phyloP scores from a whole-genome alignment of 2,888 invertebrate species.

The Nebria brevicollis region DNA sequence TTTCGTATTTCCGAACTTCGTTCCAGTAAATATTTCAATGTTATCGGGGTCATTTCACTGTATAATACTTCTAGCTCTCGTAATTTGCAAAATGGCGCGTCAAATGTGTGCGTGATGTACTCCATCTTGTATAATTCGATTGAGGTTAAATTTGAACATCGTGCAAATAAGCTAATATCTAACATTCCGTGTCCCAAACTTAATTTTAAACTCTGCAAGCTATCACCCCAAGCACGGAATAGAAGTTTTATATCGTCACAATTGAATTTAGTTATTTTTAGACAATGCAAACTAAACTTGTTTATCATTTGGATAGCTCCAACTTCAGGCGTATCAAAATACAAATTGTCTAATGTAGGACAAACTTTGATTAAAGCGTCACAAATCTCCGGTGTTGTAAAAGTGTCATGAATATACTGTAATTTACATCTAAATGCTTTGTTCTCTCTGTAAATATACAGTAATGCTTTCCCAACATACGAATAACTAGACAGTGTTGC shows the following conservation, averaged over 20 bases:
- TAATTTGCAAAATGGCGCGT: conserved; percentile 69
- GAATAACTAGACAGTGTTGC: conserved; percentile 74
- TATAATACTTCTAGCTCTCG: conserved; percentile 75
- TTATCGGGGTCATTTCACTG: conserved; percentile 69
- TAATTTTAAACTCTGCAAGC: conserved; percentile 24
- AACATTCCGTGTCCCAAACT: conserved; percentile 60
- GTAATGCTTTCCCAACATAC: conserved; percentile 72
- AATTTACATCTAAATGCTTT: conserved; percentile 71
- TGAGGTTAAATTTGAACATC: conserved; percentile 70
- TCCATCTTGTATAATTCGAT: conserved; percentile 76
- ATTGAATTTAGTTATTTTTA: conserved; percentile 72
- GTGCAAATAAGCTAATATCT: conserved; percentile 69
- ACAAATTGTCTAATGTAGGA: conserved; percentile 72
- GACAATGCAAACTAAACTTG: conserved; percentile 66
- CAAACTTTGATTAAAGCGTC: conserved; percentile 71
- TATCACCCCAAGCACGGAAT: conserved; percentile 58
- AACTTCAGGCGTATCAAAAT: conserved; percentile 68
- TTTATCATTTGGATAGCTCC: conserved; percentile 57
- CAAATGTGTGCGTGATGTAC: conserved; percentile 67
- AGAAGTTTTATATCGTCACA: conserved; percentile 71
- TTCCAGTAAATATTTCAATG: conserved; percentile 71
- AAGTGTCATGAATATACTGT: conserved; percentile 74
- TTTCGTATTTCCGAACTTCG: conserved; percentile 70
- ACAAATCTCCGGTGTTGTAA: conserved; percentile 69
- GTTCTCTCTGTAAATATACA: conserved; percentile 67